These are phyloP conservation scores for Bruchidius siliquastri DNA, from an alignment of 2,888 invertebrate species.

Conservation along the genomic window DNA sequence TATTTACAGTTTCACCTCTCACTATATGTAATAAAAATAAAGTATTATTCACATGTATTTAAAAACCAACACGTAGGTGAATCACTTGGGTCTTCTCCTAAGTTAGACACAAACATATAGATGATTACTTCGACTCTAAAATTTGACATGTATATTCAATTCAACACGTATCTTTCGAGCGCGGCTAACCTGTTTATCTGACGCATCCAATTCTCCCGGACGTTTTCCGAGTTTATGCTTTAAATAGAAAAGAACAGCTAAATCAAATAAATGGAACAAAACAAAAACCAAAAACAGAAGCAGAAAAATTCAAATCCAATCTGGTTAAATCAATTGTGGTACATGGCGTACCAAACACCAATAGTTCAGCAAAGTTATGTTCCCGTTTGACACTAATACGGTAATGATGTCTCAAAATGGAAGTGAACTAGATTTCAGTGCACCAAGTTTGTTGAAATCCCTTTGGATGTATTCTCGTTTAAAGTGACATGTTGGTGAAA, in stretches of 20 bases:
- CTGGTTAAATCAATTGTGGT: conserved; percentile 22
- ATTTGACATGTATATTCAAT: conserved; percentile 14
- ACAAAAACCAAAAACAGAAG: conserved; percentile 25
- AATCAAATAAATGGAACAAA: conserved; percentile 32
- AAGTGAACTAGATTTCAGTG: no score
- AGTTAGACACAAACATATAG: conserved; percentile 47
- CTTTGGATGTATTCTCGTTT: no score
- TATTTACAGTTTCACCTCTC: conserved; percentile 24
- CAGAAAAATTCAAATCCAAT: conserved; percentile 24
- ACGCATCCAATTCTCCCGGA: conserved; percentile 66
- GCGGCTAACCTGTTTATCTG: conserved; percentile 65
- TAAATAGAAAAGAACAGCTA: conserved; percentile 57
- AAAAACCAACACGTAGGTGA: conserved; percentile 1
- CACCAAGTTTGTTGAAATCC: not conserved
- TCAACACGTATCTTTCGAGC: conserved; percentile 19
- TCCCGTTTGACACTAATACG: not conserved
- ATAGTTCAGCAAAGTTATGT: not conserved
- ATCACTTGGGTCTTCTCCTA: not conserved
- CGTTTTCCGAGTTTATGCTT: conserved; percentile 62
- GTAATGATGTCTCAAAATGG: not conserved
- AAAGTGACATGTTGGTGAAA: no score
- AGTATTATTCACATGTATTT: conserved; percentile 1
- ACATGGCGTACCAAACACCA: not conserved
- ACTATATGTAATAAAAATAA: not conserved
- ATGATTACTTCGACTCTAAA: conserved; percentile 26